Evolutionary conservation across 2,888 invertebrate species (phyloP), one percentile per base, ranked within the genome.

Genomic region (Cheilosia vernalis): DNA sequence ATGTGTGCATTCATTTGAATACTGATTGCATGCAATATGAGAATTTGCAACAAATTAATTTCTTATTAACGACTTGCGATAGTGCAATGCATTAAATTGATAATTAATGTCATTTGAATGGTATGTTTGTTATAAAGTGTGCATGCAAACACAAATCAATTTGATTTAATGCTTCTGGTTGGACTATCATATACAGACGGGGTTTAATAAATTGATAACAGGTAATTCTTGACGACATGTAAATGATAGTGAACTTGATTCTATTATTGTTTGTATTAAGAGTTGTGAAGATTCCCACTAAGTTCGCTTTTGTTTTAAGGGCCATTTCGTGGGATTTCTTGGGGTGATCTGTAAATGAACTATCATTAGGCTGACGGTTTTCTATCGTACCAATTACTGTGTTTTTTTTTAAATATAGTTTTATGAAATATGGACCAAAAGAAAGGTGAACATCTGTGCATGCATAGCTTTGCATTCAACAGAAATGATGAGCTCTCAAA

Each of bases 11-110:
- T 69, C 69, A 84, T 84, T 84, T 84, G 84, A 84, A 84, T 84
- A 66, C 74, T 70, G 60, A 76, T 84, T 80, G 84, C 80, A 84
- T 80, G 84, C 84, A 76, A 70, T 80, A 70, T 80, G 64, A 58
- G 74, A 74, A 80, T 80, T 84, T 84, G 69, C 80, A 84, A 56
- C 84, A 84, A 84, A 80, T 84, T 80, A 84, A 80, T 84, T 84
- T 74, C 53, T 74, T 84, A 80, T 74, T 80, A 84, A 84, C 74
- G 74, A 76, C 58, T 42, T 21, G 84, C 67, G 64, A 76, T 70
- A 84, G 60, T 69, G 84, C 64, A 74, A 40, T 56, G 73, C 61
- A 74, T 84, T 80, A 33, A 66, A 49, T 64, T 51, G 73, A 80
- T 69, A 77, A 74, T 80, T 73, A 79, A 66, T 78, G 78, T 67